Evolutionary conservation across 2,113 vertebrate species (phyloP).

Genomic region (Rhadina sibilatrix): DNA sequence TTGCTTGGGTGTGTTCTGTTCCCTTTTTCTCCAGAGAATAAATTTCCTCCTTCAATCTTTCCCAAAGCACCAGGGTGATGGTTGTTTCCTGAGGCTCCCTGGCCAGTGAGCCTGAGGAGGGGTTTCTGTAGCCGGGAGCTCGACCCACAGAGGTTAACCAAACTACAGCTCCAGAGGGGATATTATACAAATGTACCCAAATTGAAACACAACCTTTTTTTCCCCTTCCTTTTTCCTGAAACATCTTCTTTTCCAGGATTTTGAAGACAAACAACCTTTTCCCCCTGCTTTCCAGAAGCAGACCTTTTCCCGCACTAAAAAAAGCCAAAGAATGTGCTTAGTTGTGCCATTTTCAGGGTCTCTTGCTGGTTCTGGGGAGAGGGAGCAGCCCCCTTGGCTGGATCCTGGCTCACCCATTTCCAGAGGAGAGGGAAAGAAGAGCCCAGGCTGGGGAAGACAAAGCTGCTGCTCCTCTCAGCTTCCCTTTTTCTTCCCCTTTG

Average conservation of each 20-base stretch:
- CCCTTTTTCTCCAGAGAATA: neutral
- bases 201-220: neutral
- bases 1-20: neutral
- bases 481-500: fast-evolving
- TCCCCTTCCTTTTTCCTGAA: neutral
- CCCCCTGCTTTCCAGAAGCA: neutral
- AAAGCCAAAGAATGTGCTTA: neutral
- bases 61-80: neutral
- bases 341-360: neutral
- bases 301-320: neutral
- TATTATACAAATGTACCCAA: constrained; percentile 9
- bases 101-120: neutral
- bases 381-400: neutral
- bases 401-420: neutral
- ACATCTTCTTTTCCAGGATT: neutral
- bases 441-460: neutral
- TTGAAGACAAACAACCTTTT: neutral
- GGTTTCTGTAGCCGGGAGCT: neutral
- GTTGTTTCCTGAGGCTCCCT: neutral
- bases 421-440: neutral
- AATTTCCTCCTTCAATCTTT: neutral
- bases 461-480: neutral
- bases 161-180: constrained; percentile 50
- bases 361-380: neutral
- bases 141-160: constrained; percentile 47